Base-by-base conservation (phyloP, 1,140 invertebrate genomes). In the Penaeus indicus region DNA sequence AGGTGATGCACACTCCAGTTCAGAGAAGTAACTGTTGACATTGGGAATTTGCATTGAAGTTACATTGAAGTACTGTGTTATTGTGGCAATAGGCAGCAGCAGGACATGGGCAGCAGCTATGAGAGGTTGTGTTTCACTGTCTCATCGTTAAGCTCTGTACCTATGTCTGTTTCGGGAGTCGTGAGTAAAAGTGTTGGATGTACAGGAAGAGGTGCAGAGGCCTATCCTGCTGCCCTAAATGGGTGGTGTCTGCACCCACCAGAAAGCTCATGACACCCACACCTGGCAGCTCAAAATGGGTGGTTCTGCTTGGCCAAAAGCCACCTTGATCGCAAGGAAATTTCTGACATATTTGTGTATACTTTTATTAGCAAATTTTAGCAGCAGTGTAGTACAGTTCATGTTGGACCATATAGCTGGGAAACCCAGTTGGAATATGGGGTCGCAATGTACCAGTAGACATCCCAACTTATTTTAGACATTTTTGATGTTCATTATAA, bases 1-100 rank as follows among this genome's bases (percentile, higher is more conserved):
- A 86, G 85, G 85, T 80, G 78, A 86, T 86, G 85, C 85, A 86
- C 85, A 86, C 85, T 80, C 78, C 42, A 80, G 38, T 80, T 80
- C 78, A 80, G 78, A 83, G 81, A 84, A 64, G 81, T 84, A 84
- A 67, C 60, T 82, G 80, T 82, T 63, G 27, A 82, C 80, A 82
- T 32, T 32, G 80, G 60, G 80, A 82, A 60, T 81, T 81, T 82
- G 38, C 38, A 32, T 64, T 38, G 38, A 84, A 69, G 81, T 81
- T 82, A 25, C 38, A 32, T 64, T 38, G 38, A 84, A 69, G 81
- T 84, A n/a, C 18, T 42, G 61, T 84, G 62, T 84, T 19, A 67
- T 80, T 69, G 81, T 69, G 81, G 81, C 81, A 67, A 64, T 54
- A 84, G 81, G 64, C 64, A 84, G 63, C 81, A 84, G 81, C 63